Conservation (phyloP, 1,140 invertebrate species). For the Drosophila kikkawai region DNA sequence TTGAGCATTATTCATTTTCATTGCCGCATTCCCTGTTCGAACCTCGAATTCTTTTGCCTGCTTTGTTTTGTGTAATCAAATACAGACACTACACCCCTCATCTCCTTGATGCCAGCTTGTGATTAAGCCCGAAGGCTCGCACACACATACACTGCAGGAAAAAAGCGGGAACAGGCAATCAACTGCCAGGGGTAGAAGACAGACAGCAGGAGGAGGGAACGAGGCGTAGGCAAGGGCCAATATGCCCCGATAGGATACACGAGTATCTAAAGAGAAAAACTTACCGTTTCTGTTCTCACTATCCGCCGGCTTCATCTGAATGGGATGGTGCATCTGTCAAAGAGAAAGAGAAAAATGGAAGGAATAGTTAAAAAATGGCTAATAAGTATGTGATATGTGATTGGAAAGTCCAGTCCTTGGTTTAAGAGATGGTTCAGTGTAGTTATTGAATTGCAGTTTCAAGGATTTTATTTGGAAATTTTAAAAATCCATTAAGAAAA, state of each 20-base stretch:
- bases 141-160: conserved; percentile 16
- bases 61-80: conserved; percentile 62
- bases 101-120: conserved; percentile 56
- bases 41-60: conserved; percentile 43
- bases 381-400: conserved; percentile 12
- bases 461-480: background rate
- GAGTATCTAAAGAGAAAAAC: conserved; percentile 81
- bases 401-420: background rate
- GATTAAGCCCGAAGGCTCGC: conserved; percentile 71
- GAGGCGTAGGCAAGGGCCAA: conserved; percentile 16
- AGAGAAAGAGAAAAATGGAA: conserved; percentile 62
- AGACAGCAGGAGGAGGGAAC: conserved; percentile 1
- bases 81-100: conserved; percentile 38
- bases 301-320: conserved; percentile 99
- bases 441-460: background rate
- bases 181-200: conserved; percentile 28
- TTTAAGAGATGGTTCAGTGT: background rate
- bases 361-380: conserved; percentile 29
- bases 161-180: conserved; percentile 54
- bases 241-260: conserved; percentile 37
- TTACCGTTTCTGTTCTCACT: conserved; percentile 99
- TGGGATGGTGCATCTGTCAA: conserved; percentile 99
- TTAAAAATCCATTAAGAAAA: background rate
- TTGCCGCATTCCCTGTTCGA: conserved; percentile 45
- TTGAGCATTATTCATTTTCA: conserved; percentile 74